Evolutionary conservation across 2,797 vertebrate species (phyloP).

Genomic region (Cossypha caffra): DNA sequence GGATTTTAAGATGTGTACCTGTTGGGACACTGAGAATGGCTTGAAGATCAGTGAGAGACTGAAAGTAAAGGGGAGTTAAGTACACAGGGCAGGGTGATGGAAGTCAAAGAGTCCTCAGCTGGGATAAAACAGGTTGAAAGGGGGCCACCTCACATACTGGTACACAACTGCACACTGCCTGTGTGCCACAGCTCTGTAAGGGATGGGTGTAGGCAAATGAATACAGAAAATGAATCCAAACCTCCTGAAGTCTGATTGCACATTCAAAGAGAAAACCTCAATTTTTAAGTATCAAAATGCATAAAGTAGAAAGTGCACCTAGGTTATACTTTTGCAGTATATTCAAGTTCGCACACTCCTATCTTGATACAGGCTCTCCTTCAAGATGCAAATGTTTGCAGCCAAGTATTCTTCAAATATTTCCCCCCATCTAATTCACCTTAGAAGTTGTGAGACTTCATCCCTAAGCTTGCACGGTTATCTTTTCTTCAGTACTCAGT

Average conservation of each 20-base stretch:
- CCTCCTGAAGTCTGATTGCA: neutral
- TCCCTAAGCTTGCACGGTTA: neutral
- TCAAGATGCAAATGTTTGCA: neutral
- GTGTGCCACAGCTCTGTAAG: neutral
- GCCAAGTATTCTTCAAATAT: neutral
- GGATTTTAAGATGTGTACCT: neutral
- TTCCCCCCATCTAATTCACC: neutral
- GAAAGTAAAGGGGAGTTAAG: neutral
- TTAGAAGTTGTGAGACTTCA: neutral
- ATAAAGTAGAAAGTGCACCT: neutral
- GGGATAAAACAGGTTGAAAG: neutral
- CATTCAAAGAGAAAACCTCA: neutral
- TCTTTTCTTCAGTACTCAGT: neutral
- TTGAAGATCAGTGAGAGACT: neutral
- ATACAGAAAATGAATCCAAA: neutral
- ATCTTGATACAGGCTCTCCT: neutral
- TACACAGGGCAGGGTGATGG: neutral
- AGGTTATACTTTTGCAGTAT: neutral
- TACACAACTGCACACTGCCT: neutral
- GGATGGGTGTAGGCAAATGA: neutral
- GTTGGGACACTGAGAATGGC: neutral
- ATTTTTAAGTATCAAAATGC: neutral
- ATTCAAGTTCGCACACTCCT: neutral
- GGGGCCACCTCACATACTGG: neutral
- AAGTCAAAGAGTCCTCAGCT: neutral